A percentile compares a stretch with the other conserved stretches of the same genome.
These are phyloP conservation scores for Pegea sp. DNA, from an alignment of 23 tunicate genomes.

Conservation along the genomic window DNA sequence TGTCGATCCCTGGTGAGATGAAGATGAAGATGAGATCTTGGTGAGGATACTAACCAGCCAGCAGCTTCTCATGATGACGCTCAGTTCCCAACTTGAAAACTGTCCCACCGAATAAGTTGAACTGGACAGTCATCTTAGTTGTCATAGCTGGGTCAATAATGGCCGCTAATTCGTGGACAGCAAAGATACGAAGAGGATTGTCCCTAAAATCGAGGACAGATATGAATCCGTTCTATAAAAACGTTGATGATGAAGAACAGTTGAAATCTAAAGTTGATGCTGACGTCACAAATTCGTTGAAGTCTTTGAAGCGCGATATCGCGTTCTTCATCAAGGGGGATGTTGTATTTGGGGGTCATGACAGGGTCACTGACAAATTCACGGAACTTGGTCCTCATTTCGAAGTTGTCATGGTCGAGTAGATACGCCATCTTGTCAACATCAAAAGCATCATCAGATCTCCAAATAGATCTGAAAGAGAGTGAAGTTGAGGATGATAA, in stretches of 20 bases:
- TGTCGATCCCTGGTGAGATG: constrained; percentile 38
- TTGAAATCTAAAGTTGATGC: constrained; percentile 4
- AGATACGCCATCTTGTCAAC: constrained; percentile 34
- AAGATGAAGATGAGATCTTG: no score
- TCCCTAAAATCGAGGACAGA: constrained; percentile 74
- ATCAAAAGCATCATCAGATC: constrained; percentile 8
- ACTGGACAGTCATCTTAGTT: constrained; percentile 95
- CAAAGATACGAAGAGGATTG: constrained; percentile 87
- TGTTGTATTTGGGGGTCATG: constrained; percentile 75
- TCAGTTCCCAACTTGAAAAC: constrained; percentile 83
- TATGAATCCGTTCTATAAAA: constrained; percentile 34
- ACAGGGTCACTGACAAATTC: constrained; percentile 59
- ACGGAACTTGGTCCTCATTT: constrained; percentile 66
- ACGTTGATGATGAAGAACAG: neutral
- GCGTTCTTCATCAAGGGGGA: constrained; percentile 68
- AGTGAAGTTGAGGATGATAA: no score
- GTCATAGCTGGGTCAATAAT: constrained; percentile 96
- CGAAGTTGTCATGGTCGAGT: constrained; percentile 93
- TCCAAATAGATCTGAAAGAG: no score
- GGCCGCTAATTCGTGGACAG: constrained; percentile 83
- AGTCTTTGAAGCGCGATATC: constrained; percentile 68
- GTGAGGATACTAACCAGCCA: constrained; percentile 20
- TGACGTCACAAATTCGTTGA: constrained; percentile 79
- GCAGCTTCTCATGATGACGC: constrained; percentile 58
- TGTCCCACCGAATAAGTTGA: constrained; percentile 94